These are phyloP conservation scores for Heteromormyrus szaboi DNA, from an alignment of 2,797 vertebrate species.

Conservation along the genomic window DNA sequence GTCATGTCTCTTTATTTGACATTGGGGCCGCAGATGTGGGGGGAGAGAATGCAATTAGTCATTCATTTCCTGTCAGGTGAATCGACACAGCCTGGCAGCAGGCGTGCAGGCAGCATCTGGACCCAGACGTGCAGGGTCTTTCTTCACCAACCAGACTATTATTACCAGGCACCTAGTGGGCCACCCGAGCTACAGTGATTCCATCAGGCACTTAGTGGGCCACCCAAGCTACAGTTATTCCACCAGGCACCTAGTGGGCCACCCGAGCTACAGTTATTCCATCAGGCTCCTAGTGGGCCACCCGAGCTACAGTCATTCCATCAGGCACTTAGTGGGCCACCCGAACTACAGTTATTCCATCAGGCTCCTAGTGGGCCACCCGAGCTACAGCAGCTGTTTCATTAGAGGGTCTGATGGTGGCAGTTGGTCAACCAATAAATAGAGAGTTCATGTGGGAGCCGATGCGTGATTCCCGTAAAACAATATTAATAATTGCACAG, in stretches of 20 bases:
- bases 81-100: background rate
- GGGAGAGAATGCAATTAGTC: background rate
- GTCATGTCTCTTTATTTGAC: background rate
- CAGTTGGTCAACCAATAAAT: constrained; percentile 1
- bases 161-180: background rate
- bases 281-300: too few relatives aligned
- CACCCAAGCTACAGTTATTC: too few relatives aligned
- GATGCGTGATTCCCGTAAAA: background rate
- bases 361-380: too few relatives aligned
- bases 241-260: background rate
- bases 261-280: background rate
- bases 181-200: background rate
- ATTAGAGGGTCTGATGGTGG: background rate
- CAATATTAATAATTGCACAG: background rate
- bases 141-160: background rate
- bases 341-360: too few relatives aligned
- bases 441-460: constrained; percentile 9
- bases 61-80: background rate
- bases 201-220: too few relatives aligned
- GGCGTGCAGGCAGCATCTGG: background rate
- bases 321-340: too few relatives aligned
- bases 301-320: too few relatives aligned
- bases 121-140: background rate
- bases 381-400: background rate
- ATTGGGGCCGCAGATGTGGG: background rate